A percentile compares a stretch with the other conserved stretches of the same genome.
phyloP scores from a whole-genome alignment of 2,797 vertebrate species.

The Enteromius anoplus region DNA sequence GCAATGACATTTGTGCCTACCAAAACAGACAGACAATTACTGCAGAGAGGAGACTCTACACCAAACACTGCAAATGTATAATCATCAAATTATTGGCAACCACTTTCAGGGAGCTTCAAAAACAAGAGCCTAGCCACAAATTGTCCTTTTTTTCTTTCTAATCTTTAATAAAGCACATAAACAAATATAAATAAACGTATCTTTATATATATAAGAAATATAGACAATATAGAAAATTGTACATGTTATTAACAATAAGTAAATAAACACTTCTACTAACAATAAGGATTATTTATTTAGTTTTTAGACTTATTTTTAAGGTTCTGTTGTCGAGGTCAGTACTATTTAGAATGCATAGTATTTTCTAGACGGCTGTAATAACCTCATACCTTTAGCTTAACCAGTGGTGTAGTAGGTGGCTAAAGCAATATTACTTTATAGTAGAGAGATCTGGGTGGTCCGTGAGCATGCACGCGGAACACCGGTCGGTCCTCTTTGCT shows the following conservation, averaged over 20 bases:
- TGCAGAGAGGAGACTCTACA: conserved; percentile 59
- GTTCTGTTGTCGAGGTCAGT: conserved; percentile 12
- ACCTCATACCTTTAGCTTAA: conserved; percentile 13
- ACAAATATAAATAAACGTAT: background rate
- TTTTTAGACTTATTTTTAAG: background rate
- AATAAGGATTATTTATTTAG: background rate
- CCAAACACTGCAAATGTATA: conserved; percentile 58
- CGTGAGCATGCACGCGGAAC: conserved; percentile 27
- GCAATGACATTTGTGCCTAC: conserved; percentile 77
- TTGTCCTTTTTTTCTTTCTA: background rate
- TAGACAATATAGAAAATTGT: background rate
- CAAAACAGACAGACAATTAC: conserved; percentile 73
- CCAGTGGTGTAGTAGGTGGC: conserved; percentile 25
- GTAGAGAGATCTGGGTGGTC: conserved; percentile 54
- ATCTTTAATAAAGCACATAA: background rate
- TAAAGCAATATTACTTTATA: conserved; percentile 36
- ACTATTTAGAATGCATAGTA: conserved; percentile 10
- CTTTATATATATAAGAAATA: background rate
- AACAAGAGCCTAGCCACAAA: conserved; percentile 33
- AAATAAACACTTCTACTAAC: background rate
- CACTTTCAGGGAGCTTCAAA: conserved; percentile 53
- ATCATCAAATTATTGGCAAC: conserved; percentile 60
- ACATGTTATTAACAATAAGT: background rate
- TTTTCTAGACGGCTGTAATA: conserved; percentile 23
- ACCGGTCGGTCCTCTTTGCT: conserved; percentile 16